These are phyloP conservation scores for Lycaon pictus DNA, from an alignment of 2,113 vertebrate species.

Conservation along the genomic window DNA sequence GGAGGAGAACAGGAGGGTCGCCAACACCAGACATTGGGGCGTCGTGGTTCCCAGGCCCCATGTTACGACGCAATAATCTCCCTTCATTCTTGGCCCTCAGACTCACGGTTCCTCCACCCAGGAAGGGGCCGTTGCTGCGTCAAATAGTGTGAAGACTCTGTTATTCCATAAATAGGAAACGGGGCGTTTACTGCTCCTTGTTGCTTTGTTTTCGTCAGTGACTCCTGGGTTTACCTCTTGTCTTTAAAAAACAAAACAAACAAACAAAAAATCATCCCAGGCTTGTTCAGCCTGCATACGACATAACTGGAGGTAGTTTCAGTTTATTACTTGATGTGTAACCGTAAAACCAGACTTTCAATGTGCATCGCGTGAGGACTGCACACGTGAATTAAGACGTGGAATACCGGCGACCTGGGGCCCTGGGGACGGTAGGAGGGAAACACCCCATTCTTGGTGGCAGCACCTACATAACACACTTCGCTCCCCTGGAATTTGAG, in stretches of 20 bases:
- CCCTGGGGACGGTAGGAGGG: not conserved
- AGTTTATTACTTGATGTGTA: not conserved
- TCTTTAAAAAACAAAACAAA: not conserved
- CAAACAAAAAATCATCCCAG: not conserved
- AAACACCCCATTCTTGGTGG: accelerated
- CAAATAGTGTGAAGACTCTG: constrained; percentile 56
- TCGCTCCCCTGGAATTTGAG: not conserved
- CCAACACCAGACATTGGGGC: not conserved
- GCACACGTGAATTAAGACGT: not conserved
- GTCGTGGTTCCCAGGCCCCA: not conserved
- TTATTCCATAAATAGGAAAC: constrained; percentile 72
- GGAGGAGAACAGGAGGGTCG: constrained; percentile 47
- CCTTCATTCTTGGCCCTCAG: constrained; percentile 24
- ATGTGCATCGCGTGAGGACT: not conserved
- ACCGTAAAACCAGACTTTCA: constrained; percentile 44
- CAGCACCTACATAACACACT: accelerated
- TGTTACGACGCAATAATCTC: constrained; percentile 61
- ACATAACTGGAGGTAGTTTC: not conserved
- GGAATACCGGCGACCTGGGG: not conserved
- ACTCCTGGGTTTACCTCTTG: not conserved
- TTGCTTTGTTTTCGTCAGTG: constrained; percentile 60
- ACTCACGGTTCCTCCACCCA: constrained; percentile 2
- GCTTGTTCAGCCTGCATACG: not conserved
- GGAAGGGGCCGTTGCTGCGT: constrained; percentile 67
- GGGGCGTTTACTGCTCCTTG: constrained; percentile 33